Conservation (phyloP, 1,140 invertebrate species). For the Magallana ariakensis region DNA sequence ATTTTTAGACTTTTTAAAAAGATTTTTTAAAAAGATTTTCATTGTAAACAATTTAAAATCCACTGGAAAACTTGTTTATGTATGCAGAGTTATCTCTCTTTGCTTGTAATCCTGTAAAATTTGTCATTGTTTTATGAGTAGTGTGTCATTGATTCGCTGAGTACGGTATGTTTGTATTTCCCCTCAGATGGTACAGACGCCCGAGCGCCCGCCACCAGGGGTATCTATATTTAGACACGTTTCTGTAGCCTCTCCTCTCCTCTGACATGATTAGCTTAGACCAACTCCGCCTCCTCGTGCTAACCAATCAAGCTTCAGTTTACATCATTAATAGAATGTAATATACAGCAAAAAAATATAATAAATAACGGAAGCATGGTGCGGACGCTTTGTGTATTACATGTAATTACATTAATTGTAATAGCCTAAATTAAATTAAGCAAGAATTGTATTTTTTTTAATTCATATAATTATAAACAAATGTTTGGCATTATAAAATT, state of each 20-base stretch:
- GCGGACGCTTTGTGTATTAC: no score
- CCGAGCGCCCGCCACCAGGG: neutral
- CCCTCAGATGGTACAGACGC: conserved; percentile 14
- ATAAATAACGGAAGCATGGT: no score
- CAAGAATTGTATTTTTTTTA: no score
- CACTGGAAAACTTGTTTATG: neutral
- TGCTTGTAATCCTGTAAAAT: neutral
- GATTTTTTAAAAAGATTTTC: neutral
- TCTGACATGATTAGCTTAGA: neutral
- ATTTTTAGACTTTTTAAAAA: no score
- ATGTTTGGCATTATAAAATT: no score
- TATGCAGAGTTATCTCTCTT: conserved; percentile 29
- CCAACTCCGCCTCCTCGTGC: neutral
- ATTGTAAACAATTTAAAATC: neutral
- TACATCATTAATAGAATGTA: no score
- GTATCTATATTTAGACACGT: neutral
- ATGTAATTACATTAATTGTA: no score
- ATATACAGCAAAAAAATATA: no score
- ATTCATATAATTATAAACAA: no score
- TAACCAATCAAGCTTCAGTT: no score
- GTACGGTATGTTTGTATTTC: neutral
- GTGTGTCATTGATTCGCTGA: neutral
- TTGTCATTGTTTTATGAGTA: no score
- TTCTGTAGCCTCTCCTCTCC: neutral
- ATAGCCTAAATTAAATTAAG: no score